Conservation (phyloP, 2,888 invertebrate species). For the Pollenia griseotomentosa region DNA sequence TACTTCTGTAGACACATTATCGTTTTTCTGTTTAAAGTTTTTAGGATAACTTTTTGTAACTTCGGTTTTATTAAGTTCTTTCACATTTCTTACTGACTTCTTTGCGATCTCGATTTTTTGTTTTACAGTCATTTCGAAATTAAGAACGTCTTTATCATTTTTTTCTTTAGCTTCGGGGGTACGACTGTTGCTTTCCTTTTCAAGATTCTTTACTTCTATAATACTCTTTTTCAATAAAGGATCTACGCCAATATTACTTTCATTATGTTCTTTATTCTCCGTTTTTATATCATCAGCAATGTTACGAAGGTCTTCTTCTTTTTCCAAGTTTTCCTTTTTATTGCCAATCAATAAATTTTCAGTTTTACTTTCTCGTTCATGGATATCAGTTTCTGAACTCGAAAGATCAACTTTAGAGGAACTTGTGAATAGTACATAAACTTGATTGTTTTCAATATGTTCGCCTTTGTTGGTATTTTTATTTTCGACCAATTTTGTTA, state of each 20-base stretch:
- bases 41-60: background rate
- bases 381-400: background rate
- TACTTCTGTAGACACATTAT: background rate
- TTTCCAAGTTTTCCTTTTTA: background rate
- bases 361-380: background rate
- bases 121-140: too few species aligned
- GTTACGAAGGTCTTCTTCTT: too few species aligned
- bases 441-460: background rate
- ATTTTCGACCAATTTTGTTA: background rate
- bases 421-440: background rate
- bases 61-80: background rate
- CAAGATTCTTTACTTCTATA: background rate
- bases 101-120: too few species aligned
- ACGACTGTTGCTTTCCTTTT: background rate
- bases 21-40: background rate
- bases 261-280: background rate
- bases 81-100: constrained; percentile 3
- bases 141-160: too few species aligned
- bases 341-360: background rate
- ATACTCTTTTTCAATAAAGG: background rate
- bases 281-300: background rate
- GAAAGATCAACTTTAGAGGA: background rate
- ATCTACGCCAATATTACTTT: background rate
- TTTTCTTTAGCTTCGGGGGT: too few species aligned
- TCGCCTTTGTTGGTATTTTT: background rate